Evolutionary conservation across 35 echinoderm and acorn worm genomes (phyloP).

Genomic region (Amphiura filiformis): DNA sequence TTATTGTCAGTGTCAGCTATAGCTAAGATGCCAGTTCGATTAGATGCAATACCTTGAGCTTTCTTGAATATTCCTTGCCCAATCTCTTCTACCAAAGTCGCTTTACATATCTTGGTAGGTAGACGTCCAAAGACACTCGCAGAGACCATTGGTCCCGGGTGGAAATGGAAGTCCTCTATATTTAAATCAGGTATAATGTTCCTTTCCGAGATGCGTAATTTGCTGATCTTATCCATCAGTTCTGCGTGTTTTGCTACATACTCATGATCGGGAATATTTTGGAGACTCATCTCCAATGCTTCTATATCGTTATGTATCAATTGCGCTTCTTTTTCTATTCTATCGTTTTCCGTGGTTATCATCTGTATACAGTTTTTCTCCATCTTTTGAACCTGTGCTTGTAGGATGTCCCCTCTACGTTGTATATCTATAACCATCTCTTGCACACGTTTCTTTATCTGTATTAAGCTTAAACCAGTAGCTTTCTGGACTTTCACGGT

Average conservation of each 20-base stretch:
- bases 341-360: background rate
- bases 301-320: background rate
- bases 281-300: background rate
- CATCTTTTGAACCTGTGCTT: background rate
- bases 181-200: background rate
- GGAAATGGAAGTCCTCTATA: background rate
- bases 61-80: background rate
- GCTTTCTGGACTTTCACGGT: background rate
- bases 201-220: background rate
- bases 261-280: background rate
- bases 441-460: background rate
- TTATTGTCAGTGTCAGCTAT: background rate
- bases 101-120: background rate
- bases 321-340: background rate
- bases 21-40: background rate
- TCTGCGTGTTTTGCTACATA: background rate
- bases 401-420: background rate
- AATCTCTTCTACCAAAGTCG: background rate
- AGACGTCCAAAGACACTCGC: background rate
- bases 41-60: background rate
- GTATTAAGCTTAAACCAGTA: background rate
- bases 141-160: background rate
- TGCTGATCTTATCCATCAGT: background rate
- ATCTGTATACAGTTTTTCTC: background rate
- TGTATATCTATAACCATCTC: background rate